Evolutionary conservation across 1,140 invertebrate genomes (phyloP), one percentile per base, ranked within the genome.

Genomic region (Aphis craccivora): DNA sequence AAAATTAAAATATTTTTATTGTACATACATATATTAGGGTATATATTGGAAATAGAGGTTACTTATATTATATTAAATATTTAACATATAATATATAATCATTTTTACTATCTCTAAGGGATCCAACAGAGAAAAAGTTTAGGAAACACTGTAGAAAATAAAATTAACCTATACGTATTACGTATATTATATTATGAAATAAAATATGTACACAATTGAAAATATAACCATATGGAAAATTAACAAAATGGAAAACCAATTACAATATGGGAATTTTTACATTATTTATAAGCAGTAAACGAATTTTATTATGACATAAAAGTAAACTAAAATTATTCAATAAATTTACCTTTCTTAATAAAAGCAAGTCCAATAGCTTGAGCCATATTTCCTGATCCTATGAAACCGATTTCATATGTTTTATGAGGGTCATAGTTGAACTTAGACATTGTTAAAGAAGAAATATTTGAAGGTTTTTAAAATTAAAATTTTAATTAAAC

Each of bases 311-410:
- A 1, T 11, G 9, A 60, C 8, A 30, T 1, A 55, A 23, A 60
- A 60, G 22, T 30, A 35, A 76, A 76, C 60, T 76, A 76, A 76
- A 35, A 76, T 6, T 86, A 43, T 43, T 14, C 11, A 25, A 5
- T 20, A 48, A 48, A 89, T 91, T 94, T 95, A 96, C 97, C 96
- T 95, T 96, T 96, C 94, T 95, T 95, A n/a, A 97, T 95, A 60
- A 99, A 96, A 76, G 98, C 97, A 94, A 97, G 96, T 40, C 97
- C 97, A 94, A 99, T 97, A 23, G 98, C 98, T 95, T 97, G 97
- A 30, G 98, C 98, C 98, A 99, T 99, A 95, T 98, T 98, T 92
- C 98, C 98, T 94, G 98, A 98, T 23, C 98, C 98, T 95, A 99
- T 97, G 95, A 99, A 99, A 94, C 98, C 98, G 14, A 94, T 89